Percentiles rank a stretch among this genome's conserved stretches.
Conservation (phyloP, 2,888 invertebrate species). For the Doris montereyensis region DNA sequence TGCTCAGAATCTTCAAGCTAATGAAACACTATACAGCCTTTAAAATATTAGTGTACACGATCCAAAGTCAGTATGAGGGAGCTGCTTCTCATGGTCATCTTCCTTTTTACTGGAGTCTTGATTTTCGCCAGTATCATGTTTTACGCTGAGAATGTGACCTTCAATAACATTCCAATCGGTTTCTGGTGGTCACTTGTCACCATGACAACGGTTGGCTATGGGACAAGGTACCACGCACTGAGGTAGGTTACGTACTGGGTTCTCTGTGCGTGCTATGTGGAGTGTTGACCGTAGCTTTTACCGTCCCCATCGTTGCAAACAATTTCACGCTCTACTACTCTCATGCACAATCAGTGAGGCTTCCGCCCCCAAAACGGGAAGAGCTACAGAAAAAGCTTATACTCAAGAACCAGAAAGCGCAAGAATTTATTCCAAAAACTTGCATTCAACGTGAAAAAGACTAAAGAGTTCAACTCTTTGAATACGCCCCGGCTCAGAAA, state of each 20-base stretch:
- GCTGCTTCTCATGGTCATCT: slow-evolving; percentile 69
- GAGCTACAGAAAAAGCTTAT: slow-evolving; percentile 61
- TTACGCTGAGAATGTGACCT: slow-evolving; percentile 67
- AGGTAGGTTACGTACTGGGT: slow-evolving; percentile 68
- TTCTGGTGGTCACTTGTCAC: slow-evolving; percentile 73
- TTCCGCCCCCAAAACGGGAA: slow-evolving; percentile 64
- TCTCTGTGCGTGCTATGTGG: slow-evolving; percentile 70
- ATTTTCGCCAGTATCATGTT: slow-evolving; percentile 71
- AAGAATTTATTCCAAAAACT: slow-evolving; percentile 59
- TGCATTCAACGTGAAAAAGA: slow-evolving; percentile 51
- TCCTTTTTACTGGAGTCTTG: slow-evolving; percentile 70
- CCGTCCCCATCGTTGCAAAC: slow-evolving; percentile 71
- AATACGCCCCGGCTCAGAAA: not conserved
- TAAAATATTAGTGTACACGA: slow-evolving; percentile 54
- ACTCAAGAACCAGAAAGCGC: slow-evolving; percentile 60
- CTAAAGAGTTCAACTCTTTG: slow-evolving; percentile 26
- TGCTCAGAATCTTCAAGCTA: slow-evolving; percentile 71
- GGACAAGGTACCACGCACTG: slow-evolving; percentile 67
- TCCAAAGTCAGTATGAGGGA: slow-evolving; percentile 68
- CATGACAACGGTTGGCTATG: slow-evolving; percentile 73
- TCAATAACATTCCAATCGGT: slow-evolving; percentile 70
- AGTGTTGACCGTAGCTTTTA: slow-evolving; percentile 71
- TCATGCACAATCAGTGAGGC: slow-evolving; percentile 69
- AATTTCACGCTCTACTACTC: slow-evolving; percentile 71
- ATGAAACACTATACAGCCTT: slow-evolving; percentile 73